A percentile compares a stretch with the other conserved stretches of the same genome.
Conservation (phyloP, 1,140 invertebrate genomes). For the Orchestia grillus region DNA sequence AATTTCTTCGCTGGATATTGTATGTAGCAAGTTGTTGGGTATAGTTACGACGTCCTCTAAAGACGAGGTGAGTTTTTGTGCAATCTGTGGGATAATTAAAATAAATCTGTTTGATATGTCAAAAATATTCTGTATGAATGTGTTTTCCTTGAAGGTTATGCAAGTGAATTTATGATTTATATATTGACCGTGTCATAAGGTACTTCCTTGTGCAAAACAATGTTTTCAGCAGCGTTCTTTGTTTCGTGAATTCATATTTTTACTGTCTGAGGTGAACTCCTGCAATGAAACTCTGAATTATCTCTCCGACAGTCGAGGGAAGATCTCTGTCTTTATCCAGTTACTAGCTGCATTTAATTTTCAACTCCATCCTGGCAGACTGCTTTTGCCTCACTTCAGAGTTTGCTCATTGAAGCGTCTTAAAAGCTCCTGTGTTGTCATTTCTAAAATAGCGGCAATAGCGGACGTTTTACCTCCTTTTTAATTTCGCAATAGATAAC, state of each 20-base stretch:
- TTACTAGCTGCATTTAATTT: neutral
- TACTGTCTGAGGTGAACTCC: neutral
- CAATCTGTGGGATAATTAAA: too few species aligned
- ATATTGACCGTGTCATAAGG: neutral
- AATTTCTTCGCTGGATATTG: neutral
- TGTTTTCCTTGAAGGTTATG: too few species aligned
- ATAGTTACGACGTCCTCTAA: neutral
- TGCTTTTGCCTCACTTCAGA: neutral
- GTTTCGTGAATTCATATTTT: neutral
- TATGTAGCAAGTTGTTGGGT: neutral
- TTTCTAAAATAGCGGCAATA: neutral
- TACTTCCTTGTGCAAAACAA: neutral
- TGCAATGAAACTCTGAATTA: neutral
- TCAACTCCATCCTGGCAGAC: neutral
- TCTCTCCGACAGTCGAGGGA: neutral
- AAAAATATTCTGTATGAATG: too few species aligned
- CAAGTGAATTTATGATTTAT: too few species aligned
- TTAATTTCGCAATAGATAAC: neutral
- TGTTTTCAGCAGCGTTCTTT: neutral
- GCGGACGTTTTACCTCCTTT: neutral
- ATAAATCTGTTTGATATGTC: too few species aligned
- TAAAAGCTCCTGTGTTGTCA: neutral
- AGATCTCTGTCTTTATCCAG: neutral
- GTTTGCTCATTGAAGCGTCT: neutral
- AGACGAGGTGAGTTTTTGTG: neutral